A percentile compares a stretch with the other conserved stretches of the same genome.
phyloP scores from a whole-genome alignment of 2,113 vertebrate species.

The Mesitornis unicolor region DNA sequence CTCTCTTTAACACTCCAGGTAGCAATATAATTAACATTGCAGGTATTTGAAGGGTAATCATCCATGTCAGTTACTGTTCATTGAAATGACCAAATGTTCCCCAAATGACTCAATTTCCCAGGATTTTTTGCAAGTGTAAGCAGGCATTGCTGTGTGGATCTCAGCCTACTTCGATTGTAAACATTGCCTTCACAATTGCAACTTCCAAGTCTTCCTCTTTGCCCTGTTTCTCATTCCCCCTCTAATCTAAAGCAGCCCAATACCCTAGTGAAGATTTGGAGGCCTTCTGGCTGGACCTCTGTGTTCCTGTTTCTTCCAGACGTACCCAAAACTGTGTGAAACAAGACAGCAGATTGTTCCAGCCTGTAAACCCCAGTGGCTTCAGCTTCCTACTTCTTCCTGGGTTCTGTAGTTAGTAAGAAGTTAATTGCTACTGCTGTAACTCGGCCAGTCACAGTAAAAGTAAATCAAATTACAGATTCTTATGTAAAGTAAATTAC shows the following conservation, averaged over 20 bases:
- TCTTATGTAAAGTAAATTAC: neutral
- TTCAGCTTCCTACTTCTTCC: neutral
- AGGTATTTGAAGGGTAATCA: neutral
- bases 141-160: rapidly evolving
- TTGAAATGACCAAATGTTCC: neutral
- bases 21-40: neutral
- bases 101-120: neutral
- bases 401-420: neutral
- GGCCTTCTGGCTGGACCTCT: neutral
- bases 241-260: neutral
- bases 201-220: neutral
- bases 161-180: neutral
- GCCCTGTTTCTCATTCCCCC: neutral
- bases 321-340: neutral
- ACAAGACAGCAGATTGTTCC: neutral
- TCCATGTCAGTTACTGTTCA: neutral
- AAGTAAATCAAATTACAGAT: neutral
- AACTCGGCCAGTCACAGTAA: neutral
- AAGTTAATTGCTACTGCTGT: neutral
- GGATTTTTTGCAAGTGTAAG: neutral
- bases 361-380: neutral
- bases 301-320: neutral
- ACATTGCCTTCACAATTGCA: neutral
- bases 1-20: neutral
- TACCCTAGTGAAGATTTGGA: neutral